A percentile compares a stretch with the other conserved stretches of the same genome.
Evolutionary conservation across 2,888 invertebrate species (phyloP).

Genomic region (Gortyna flavago): DNA sequence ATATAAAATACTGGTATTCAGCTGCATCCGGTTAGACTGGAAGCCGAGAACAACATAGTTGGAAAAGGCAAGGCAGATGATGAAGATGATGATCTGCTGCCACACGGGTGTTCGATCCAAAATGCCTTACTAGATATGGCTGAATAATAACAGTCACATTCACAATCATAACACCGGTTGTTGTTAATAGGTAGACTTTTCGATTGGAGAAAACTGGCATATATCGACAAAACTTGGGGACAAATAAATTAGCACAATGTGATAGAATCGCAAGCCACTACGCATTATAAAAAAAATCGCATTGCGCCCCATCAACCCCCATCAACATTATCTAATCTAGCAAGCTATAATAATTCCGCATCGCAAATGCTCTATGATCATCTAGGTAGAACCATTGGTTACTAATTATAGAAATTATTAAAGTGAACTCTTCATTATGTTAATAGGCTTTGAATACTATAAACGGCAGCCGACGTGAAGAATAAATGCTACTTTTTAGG

Average conservation of each 20-base stretch:
- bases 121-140: background rate
- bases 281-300: background rate
- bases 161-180: background rate
- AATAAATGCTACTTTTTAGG: slow-evolving; percentile 11
- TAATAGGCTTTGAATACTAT: background rate
- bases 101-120: too few relatives aligned
- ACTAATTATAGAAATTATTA: background rate
- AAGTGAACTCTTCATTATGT: background rate
- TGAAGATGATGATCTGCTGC: too few relatives aligned
- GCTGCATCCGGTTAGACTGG: too few relatives aligned
- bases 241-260: background rate
- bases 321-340: background rate
- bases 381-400: background rate
- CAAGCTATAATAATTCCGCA: background rate
- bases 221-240: background rate
- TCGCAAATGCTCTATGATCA: background rate
- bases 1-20: too few relatives aligned
- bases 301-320: background rate
- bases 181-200: background rate
- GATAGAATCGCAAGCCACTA: background rate
- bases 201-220: background rate
- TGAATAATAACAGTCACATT: too few relatives aligned
- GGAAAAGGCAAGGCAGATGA: too few relatives aligned
- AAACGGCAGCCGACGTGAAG: background rate
- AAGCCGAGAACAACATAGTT: too few relatives aligned